Conservation (phyloP, 1,140 invertebrate genomes). For the Procambarus virginalis region DNA sequence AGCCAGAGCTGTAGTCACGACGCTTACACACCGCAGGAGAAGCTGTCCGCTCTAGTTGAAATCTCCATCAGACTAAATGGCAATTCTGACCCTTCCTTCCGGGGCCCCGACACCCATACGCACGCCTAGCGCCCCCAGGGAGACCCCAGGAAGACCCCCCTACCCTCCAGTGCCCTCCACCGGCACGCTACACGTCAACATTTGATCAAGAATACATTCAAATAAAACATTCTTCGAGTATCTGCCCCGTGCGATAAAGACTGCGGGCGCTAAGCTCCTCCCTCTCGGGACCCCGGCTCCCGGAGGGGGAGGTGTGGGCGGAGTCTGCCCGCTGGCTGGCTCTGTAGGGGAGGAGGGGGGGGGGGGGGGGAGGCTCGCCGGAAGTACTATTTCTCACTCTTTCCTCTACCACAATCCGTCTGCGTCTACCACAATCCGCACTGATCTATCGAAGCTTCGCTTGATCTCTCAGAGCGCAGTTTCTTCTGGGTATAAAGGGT, state of each 20-base stretch:
- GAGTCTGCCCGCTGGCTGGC: conserved; percentile 13
- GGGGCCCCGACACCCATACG: too few species aligned
- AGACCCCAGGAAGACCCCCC: too few species aligned
- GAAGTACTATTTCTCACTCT: conserved; percentile 49
- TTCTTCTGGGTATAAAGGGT: too few species aligned
- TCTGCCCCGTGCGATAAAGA: conserved; percentile 25
- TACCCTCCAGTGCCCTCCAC: too few species aligned
- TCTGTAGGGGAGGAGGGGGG: neutral
- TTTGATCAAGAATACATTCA: neutral
- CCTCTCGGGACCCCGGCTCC: conserved; percentile 44
- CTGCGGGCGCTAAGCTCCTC: conserved; percentile 48
- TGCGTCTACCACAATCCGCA: neutral
- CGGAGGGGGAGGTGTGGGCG: conserved; percentile 28
- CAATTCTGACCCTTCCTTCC: too few species aligned
- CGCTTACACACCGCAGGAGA: neutral
- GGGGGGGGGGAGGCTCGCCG: conserved; percentile 23
- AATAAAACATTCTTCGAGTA: conserved; percentile 19
- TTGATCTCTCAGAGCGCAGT: neutral
- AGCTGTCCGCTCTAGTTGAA: neutral
- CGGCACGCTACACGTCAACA: neutral
- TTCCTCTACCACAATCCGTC: conserved; percentile 16
- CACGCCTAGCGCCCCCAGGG: too few species aligned
- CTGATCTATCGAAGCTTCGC: neutral
- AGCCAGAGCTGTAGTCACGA: too few species aligned
- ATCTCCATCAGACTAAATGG: neutral